Evolutionary conservation across 2,888 invertebrate species (phyloP), one percentile per base, ranked within the genome.

Genomic region (Macrosiphum euphorbiae): DNA sequence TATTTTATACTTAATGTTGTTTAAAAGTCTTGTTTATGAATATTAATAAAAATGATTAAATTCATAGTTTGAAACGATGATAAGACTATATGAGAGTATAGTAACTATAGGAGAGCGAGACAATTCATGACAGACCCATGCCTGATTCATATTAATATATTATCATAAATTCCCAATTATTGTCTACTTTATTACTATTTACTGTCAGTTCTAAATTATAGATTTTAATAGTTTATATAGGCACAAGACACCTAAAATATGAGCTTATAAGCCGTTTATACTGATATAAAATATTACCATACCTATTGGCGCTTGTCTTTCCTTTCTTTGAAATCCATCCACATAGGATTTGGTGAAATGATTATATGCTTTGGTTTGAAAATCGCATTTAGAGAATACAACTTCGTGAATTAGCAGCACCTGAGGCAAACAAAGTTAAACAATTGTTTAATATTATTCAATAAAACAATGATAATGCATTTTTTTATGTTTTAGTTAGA

Each of bases 391-490:
- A 28, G 50, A 86, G 24, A 92, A 67, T 26, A 67, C 87, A 10
- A 67, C 28, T n/a, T 92, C 87, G 28, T 87, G 61, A 88, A 92
- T 87, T 41, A 92, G 92, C 61, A 92, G 50, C 35, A 87, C 67
- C 92, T 92, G 41, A 5, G 35, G n/a, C 8, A 86, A n/a, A 91
- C 26, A 55, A 67, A 67, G 35, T 47, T 35, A 90, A 58, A 44
- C 44, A 89, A 58, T 89, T 55, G n/a, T 52, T 89, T 58, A 13
- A 13, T 55, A 58, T 41, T 55, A 55, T 35, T 35, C 35, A 88
- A 55, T 41, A 13, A 35, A 20, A 88, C 11, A 58, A 44, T 86
- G 44, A 44, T 47, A 13, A 88, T 26, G 20, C 24, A 52, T 35
- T 88, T n/a, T 55, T 41, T 58, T 41, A 28, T 58, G 28, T 28